Evolutionary conservation across 2,113 vertebrate genomes (phyloP), one percentile per base, ranked within the genome.

Genomic region (Mystacornis crossleyi): DNA sequence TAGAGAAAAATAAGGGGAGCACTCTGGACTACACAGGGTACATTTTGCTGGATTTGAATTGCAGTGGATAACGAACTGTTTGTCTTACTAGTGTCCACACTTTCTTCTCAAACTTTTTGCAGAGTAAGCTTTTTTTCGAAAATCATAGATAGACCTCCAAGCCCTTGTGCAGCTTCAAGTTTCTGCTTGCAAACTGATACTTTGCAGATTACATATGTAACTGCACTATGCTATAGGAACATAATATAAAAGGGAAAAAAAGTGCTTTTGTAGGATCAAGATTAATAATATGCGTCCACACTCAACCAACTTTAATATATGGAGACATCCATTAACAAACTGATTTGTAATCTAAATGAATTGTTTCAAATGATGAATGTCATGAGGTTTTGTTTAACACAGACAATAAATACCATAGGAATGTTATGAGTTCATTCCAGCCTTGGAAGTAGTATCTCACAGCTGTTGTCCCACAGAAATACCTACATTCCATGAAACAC

Each of bases 21-120:
- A 31, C 8, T 64, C 34, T 67, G 43, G 61, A 65, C 57, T 84
- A 73, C 19, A 62, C 8, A 54, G 26, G 17, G 12, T 54, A 28
- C 26, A 24, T 86, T 78, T 91, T 61, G 61, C 54, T 72, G 34
- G 28, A 79, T 36, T 38, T 70, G 45, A 89, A 86, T 9, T 54
- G 14, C 26, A 80, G 12, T 2, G 14, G 62, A 61, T 64, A 79
- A 74, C 13, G 25, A 96, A 48, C 3, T 42, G 36, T 55, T 91
- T 85, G 34, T 71, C 61, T 62, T 81, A 21, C 18, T 40, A 57
- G 20, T 33, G 24, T 60, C 34, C 54, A 89, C 17, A 34, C 11
- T 85, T 95, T 54, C 70, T 95, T 89, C 45, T 93, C 33, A 75
- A 87, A 24, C 14, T 84, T n/a, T 91, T 85, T 79, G 61, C 83